Evolutionary conservation across 2,888 invertebrate genomes (phyloP), one percentile per base, ranked within the genome.

Genomic region (Cephus spinipes): DNA sequence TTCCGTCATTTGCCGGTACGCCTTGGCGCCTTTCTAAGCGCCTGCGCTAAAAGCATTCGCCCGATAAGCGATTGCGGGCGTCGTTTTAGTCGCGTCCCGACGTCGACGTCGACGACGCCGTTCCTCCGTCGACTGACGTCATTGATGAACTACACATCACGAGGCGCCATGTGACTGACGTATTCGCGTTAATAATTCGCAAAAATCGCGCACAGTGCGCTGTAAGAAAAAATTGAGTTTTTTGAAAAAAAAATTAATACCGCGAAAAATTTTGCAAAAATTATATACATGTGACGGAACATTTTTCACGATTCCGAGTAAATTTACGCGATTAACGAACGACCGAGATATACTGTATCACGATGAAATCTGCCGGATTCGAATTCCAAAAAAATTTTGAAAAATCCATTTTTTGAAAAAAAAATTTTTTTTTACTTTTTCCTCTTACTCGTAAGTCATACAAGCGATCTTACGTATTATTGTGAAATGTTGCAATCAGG

Each of bases 21-120:
- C 82, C 82, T 79, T 82, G 79, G 82, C 81, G 81, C 79, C 82
- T 71, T 31, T 71, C 31, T 31, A 31, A 30, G 76, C 87, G 87
- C 87, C 82, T 87, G 87, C 87, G 87, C 86, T 78, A 78, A 80
- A 80, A 80, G 81, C 79, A 73, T 55, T 76, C 69, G 76, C 76
- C 83, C 83, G 81, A 84, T 84, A 86, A 84, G 83, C 84, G 32
- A 12, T 32, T 33, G 71, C 83, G 80, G 75, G 78, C 76, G 78
- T 80, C 79, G 81, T 83, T 83, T 83, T 85, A 87, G 87, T 87
- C 84, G 87, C 86, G 87, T 85, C 85, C 82, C 84, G 85, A 84
- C 87, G 85, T 83, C 84, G 83, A 82, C 83, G 85, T 84, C 83
- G 83, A 81, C 83, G 83, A 85, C 84, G 83, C 77, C 68, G 40